Conservation (phyloP, 2,888 invertebrate genomes). For the Cylloceria caligata region DNA sequence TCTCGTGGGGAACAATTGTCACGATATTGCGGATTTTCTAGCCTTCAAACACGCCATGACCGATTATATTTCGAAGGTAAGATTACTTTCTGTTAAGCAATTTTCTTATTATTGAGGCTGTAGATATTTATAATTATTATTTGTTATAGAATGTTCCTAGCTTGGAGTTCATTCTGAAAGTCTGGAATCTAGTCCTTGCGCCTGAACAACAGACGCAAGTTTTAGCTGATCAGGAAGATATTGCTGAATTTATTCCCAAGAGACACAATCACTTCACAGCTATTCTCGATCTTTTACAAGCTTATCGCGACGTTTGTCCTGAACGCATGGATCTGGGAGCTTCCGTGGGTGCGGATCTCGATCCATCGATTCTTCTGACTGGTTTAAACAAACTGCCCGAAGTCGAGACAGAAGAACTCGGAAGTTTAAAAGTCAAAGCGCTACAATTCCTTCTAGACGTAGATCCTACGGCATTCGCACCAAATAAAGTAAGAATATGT, state of each 20-base stretch:
- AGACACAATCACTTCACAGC: constrained; percentile 76
- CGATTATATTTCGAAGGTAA: constrained; percentile 73
- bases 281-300: constrained; percentile 86
- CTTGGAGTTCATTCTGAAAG: constrained; percentile 78
- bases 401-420: constrained; percentile 65
- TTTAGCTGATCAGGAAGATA: constrained; percentile 29
- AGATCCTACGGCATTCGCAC: constrained; percentile 81
- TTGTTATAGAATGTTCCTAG: constrained; percentile 79
- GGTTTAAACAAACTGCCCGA: constrained; percentile 69
- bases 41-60: constrained; percentile 69
- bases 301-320: constrained; percentile 86
- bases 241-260: constrained; percentile 49
- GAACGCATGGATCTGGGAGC: constrained; percentile 83
- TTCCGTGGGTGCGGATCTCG: constrained; percentile 65
- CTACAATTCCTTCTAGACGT: constrained; percentile 83
- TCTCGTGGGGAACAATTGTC: constrained; percentile 63
- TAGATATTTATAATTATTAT: background rate
- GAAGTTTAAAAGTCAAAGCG: constrained; percentile 83
- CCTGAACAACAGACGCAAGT: constrained; percentile 65
- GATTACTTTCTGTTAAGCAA: background rate
- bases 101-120: background rate
- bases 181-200: constrained; percentile 79
- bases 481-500: constrained; percentile 62
- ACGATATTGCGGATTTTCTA: constrained; percentile 61
- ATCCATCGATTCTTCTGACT: constrained; percentile 71